These are phyloP conservation scores for Oreochromis grahami DNA, from an alignment of 2,797 vertebrate genomes.

Conservation along the genomic window DNA sequence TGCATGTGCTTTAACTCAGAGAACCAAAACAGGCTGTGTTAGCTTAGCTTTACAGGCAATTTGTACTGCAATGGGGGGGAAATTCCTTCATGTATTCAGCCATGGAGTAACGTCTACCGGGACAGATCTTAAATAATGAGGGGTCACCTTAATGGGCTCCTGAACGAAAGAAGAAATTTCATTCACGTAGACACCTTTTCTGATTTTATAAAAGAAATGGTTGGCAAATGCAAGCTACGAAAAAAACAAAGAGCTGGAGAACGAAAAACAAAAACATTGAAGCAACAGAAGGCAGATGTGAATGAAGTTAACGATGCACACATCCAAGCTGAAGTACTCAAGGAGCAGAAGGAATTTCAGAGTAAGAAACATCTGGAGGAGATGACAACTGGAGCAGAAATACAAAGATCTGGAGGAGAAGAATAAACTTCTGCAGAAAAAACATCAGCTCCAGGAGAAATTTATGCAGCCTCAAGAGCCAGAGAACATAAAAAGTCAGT, in stretches of 20 bases:
- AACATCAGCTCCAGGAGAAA: not conserved
- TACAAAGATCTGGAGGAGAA: not conserved
- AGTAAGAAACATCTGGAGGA: not conserved
- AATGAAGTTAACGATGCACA: not conserved
- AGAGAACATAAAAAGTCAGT: not conserved
- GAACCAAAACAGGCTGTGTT: not conserved
- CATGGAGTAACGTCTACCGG: not conserved
- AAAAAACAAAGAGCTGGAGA: not conserved
- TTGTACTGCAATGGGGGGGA: not conserved
- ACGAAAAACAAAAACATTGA: not conserved
- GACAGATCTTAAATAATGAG: not conserved
- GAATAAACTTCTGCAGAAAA: not conserved
- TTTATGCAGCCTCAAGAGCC: not conserved
- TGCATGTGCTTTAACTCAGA: not conserved
- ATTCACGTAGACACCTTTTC: not conserved
- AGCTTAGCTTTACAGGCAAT: not conserved
- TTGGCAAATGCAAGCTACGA: not conserved
- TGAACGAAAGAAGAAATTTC: not conserved
- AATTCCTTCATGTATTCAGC: not conserved
- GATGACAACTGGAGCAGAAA: not conserved
- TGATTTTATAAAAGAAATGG: not conserved
- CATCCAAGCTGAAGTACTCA: not conserved
- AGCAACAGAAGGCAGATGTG: not conserved
- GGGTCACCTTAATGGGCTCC: not conserved
- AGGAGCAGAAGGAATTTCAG: not conserved